Evolutionary conservation across 2,888 invertebrate species (phyloP).

Genomic region (Dermolepida albohirtum): DNA sequence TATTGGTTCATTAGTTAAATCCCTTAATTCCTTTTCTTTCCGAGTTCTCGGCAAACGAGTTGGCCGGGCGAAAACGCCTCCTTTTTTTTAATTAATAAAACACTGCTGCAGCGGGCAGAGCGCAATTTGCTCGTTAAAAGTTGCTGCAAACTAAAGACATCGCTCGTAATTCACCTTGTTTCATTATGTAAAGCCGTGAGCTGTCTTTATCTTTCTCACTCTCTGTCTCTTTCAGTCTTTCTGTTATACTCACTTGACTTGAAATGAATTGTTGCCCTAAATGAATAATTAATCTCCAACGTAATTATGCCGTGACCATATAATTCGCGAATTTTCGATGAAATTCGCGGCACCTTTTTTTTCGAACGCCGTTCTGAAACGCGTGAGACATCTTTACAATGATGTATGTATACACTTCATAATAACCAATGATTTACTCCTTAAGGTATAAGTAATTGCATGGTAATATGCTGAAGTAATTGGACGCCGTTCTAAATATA

Average conservation of each 20-base stretch:
- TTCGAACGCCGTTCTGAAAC: too few species aligned
- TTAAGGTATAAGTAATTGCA: too few species aligned
- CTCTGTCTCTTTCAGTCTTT: conserved; percentile 9
- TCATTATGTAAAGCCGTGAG: conserved; percentile 52
- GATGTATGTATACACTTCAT: too few species aligned
- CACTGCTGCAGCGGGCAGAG: conserved; percentile 48
- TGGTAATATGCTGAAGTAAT: too few species aligned
- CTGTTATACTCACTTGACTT: neutral
- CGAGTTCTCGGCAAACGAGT: conserved; percentile 25
- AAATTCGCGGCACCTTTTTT: conserved; percentile 1
- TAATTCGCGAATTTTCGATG: conserved; percentile 20
- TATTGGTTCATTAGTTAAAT: conserved; percentile 46
- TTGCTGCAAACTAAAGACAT: conserved; percentile 51
- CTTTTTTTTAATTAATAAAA: conserved; percentile 54
- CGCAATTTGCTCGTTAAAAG: conserved; percentile 55
- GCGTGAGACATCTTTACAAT: too few species aligned
- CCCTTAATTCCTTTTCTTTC: conserved; percentile 45
- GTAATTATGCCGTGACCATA: conserved; percentile 32
- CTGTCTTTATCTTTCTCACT: conserved; percentile 29
- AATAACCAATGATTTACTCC: too few species aligned
- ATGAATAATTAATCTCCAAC: conserved; percentile 30
- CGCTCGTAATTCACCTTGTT: conserved; percentile 51
- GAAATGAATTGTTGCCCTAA: conserved; percentile 31
- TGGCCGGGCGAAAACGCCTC: conserved; percentile 1
- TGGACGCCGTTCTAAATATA: too few species aligned